phyloP scores from a whole-genome alignment of 2,797 vertebrate genomes.

The Gymnoscopelus microlampas region DNA sequence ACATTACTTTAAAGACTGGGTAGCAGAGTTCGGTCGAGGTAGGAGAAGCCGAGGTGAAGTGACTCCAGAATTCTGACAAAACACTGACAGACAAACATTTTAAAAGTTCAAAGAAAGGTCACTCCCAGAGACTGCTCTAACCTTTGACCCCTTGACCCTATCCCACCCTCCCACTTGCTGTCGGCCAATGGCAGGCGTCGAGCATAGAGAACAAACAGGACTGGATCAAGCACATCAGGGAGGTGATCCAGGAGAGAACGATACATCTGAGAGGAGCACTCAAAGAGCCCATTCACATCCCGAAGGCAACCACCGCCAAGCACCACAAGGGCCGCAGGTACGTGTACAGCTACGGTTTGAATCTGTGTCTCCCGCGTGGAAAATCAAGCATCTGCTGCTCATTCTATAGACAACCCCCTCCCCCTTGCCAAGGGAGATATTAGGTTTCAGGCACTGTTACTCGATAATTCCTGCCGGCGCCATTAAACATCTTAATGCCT shows the following conservation, averaged over 20 bases:
- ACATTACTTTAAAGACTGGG: neutral
- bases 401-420: no score
- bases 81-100: neutral
- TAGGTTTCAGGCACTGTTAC: no score
- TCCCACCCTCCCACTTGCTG: neutral
- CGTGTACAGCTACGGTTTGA: constrained; percentile 29
- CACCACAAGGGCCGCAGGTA: constrained; percentile 94
- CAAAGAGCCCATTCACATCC: constrained; percentile 98
- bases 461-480: no score
- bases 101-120: constrained; percentile 40
- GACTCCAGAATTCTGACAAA: neutral
- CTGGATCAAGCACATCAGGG: constrained; percentile 99
- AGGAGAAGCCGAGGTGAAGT: neutral
- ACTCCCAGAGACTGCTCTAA: constrained; percentile 10
- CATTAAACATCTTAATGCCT: no score
- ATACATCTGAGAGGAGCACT: constrained; percentile 97
- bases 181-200: constrained; percentile 85
- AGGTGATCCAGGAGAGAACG: constrained; percentile 98
- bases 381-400: no score
- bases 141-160: constrained; percentile 13
- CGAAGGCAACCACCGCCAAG: constrained; percentile 91
- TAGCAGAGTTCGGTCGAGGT: neutral
- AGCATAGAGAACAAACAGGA: constrained; percentile 99
- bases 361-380: neutral
- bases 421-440: no score